Evolutionary conservation across 2,888 invertebrate species (phyloP).

Genomic region (Prosapia bicincta): DNA sequence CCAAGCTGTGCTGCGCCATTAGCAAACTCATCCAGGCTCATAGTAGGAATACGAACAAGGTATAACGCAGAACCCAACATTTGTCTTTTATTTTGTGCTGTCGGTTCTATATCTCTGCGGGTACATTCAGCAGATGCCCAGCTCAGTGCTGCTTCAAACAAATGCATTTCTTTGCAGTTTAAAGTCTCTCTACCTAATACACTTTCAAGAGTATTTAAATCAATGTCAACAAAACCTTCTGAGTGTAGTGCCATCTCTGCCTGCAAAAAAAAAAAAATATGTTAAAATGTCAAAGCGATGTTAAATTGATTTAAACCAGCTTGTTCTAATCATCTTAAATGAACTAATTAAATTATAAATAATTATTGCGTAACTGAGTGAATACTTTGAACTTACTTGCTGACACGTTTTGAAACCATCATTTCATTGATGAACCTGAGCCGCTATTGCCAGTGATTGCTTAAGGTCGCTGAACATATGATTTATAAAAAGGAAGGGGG

Average conservation of each 20-base stretch:
- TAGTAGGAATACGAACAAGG: conserved; percentile 88
- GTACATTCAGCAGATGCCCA: conserved; percentile 93
- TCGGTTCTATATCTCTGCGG: conserved; percentile 76
- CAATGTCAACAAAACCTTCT: conserved; percentile 95
- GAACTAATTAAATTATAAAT: not conserved
- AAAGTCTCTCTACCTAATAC: conserved; percentile 90
- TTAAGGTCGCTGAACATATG: no score
- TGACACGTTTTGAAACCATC: no score
- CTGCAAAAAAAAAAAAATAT: conserved; percentile 49
- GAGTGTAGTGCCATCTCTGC: conserved; percentile 95
- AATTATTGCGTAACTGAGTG: not conserved
- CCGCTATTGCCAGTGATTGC: no score
- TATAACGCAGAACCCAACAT: conserved; percentile 76
- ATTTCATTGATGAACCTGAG: no score
- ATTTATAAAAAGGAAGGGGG: no score
- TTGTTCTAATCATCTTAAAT: no score
- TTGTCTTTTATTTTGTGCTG: conserved; percentile 67
- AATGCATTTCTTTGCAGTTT: conserved; percentile 89
- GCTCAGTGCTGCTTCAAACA: conserved; percentile 85
- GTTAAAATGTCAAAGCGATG: no score
- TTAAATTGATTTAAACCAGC: not conserved
- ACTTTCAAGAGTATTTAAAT: conserved; percentile 86
- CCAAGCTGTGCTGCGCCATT: conserved; percentile 93
- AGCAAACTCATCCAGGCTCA: conserved; percentile 92
- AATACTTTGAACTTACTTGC: no score